Percentiles rank a stretch among this genome's conserved stretches.
Conservation (phyloP, 1,140 invertebrate genomes). For the Heliconius eleuchia region DNA sequence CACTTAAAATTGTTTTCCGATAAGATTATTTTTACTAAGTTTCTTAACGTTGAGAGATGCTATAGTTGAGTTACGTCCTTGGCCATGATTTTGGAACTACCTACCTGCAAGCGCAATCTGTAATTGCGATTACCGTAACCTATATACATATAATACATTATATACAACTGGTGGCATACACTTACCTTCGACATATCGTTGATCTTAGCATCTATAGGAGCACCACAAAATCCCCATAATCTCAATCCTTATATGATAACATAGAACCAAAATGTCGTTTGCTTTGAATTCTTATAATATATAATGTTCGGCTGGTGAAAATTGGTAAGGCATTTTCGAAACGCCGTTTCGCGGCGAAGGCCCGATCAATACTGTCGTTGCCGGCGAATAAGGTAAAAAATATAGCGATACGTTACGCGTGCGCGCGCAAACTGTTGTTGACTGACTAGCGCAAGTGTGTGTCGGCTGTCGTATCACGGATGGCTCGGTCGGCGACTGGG, state of each 20-base stretch:
- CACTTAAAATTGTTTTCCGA: conserved; percentile 17
- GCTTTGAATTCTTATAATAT: conserved; percentile 37
- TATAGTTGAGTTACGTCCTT: conserved; percentile 53
- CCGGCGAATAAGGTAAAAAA: conserved; percentile 73
- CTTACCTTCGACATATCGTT: conserved; percentile 75
- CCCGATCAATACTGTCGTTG: conserved; percentile 76
- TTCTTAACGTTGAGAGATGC: conserved; percentile 22
- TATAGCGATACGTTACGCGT: conserved; percentile 59
- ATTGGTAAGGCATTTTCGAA: conserved; percentile 67
- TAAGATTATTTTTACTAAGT: conserved; percentile 24
- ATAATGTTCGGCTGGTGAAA: conserved; percentile 56
- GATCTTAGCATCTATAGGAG: conserved; percentile 36
- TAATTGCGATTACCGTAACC: conserved; percentile 40
- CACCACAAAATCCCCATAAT: conserved; percentile 46
- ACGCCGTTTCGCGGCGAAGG: conserved; percentile 69
- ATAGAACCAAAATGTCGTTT: conserved; percentile 26
- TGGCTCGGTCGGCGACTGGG: conserved; percentile 41
- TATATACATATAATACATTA: conserved; percentile 20
- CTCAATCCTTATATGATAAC: conserved; percentile 51
- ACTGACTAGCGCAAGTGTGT: conserved; percentile 68
- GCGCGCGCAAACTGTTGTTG: conserved; percentile 76
- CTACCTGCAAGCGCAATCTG: conserved; percentile 49
- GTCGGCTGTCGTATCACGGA: conserved; percentile 35
- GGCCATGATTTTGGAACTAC: conserved; percentile 64
- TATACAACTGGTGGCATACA: conserved; percentile 19